phyloP scores from a whole-genome alignment of 2,888 invertebrate genomes.

The Drosophila neotestacea region DNA sequence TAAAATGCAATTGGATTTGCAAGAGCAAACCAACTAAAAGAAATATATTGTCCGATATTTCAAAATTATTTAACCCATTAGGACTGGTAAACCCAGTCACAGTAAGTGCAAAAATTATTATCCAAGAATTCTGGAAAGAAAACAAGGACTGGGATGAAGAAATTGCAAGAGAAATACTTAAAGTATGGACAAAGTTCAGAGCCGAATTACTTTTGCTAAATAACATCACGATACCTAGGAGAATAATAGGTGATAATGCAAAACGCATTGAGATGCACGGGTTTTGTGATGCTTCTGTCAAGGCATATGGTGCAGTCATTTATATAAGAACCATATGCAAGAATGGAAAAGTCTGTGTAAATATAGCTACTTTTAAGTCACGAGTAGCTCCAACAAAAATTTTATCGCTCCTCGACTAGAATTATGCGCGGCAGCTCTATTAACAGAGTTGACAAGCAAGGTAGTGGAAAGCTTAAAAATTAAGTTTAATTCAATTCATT shows the following conservation, averaged over 20 bases:
- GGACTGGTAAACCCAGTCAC: neutral
- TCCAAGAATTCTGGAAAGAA: neutral
- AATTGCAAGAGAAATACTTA: neutral
- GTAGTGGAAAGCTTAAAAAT: neutral
- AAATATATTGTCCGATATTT: neutral
- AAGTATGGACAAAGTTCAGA: neutral
- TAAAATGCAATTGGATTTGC: neutral
- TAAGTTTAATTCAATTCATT: neutral
- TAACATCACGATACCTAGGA: neutral
- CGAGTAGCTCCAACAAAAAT: slow-evolving; percentile 2
- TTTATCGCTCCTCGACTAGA: neutral
- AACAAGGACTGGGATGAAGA: neutral
- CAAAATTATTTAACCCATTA: neutral
- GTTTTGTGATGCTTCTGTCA: neutral
- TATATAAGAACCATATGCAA: no score
- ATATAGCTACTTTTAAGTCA: neutral
- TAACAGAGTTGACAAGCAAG: no score
- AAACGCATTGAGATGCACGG: neutral
- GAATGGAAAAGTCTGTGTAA: neutral
- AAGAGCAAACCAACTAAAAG: neutral
- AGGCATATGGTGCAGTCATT: neutral
- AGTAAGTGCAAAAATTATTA: neutral
- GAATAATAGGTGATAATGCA: neutral
- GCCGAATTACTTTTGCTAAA: neutral
- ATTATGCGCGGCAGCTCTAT: neutral